These are phyloP conservation scores for Drosophila malerkotliana DNA, from an alignment of 1,140 invertebrate species.

Conservation along the genomic window DNA sequence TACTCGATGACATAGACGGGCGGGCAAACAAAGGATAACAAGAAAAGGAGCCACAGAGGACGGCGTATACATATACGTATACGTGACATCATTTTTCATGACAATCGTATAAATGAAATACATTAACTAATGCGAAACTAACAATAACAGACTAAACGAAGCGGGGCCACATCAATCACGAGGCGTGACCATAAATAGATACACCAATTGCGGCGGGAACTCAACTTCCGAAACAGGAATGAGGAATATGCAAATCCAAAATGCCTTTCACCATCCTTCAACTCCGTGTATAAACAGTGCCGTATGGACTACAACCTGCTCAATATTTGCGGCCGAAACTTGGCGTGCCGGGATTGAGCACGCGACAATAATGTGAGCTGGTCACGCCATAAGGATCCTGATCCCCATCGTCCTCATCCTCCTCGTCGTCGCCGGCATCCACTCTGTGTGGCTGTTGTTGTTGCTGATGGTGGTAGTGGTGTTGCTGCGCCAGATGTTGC, in stretches of 20 bases:
- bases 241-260: conserved; percentile 34
- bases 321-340: conserved; percentile 77
- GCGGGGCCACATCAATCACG: conserved; percentile 61
- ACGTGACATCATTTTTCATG: conserved; percentile 71
- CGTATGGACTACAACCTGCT: conserved; percentile 44
- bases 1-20: conserved; percentile 54
- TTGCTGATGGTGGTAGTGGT: conserved; percentile 3
- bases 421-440: conserved; percentile 32
- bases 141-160: conserved; percentile 4
- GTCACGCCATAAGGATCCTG: conserved; percentile 79
- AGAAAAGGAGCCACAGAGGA: conserved; percentile 10
- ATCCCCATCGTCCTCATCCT: conserved; percentile 37
- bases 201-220: conserved; percentile 32
- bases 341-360: conserved; percentile 81
- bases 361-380: conserved; percentile 83
- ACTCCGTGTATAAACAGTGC: conserved; percentile 1
- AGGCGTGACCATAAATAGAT: conserved; percentile 60
- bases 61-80: conserved; percentile 33
- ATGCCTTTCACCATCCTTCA: neutral
- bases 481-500: conserved; percentile 38
- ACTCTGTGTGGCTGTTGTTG: conserved; percentile 21
- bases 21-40: conserved; percentile 26
- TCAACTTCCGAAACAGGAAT: conserved; percentile 8
- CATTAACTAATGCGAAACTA: conserved; percentile 48
- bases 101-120: conserved; percentile 43